Evolutionary conservation across 2,113 vertebrate species (phyloP).

Genomic region (Limanda limanda): DNA sequence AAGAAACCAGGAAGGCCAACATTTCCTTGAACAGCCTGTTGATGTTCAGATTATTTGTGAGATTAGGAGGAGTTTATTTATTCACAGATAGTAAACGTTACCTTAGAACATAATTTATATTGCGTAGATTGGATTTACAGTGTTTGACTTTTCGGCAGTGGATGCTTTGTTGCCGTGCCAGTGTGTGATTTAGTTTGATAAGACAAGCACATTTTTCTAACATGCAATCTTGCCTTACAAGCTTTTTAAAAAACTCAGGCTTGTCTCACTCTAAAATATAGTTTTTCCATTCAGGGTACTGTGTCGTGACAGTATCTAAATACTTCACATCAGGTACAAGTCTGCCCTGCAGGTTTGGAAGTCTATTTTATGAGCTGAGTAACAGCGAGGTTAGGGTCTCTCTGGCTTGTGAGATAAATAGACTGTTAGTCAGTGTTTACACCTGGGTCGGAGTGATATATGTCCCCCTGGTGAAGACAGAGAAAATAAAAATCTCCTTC

Average conservation of each 20-base stretch:
- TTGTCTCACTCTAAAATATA: conserved; percentile 21
- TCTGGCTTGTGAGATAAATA: conserved; percentile 57
- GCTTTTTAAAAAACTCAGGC: neutral
- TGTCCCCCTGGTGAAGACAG: conserved; percentile 35
- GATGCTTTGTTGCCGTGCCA: neutral
- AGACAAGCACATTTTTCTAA: neutral
- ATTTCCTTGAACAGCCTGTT: no score
- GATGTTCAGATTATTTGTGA: neutral
- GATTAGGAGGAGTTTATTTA: neutral
- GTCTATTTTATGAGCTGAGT: conserved; percentile 54
- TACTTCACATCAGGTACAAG: conserved; percentile 25
- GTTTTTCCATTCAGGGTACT: neutral
- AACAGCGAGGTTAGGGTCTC: conserved; percentile 50
- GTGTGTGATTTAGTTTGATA: neutral
- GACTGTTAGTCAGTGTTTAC: conserved; percentile 58
- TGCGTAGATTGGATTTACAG: neutral
- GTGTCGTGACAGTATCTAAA: conserved; percentile 43
- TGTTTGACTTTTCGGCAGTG: neutral
- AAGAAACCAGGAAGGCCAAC: neutral
- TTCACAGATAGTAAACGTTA: neutral
- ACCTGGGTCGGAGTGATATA: conserved; percentile 56
- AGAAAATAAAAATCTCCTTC: conserved; percentile 52
- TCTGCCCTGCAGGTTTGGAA: conserved; percentile 39
- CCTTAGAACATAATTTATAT: neutral
- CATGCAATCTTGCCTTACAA: neutral